Conservation (phyloP, 2,113 vertebrate species). For the Delphinapterus leucas region DNA sequence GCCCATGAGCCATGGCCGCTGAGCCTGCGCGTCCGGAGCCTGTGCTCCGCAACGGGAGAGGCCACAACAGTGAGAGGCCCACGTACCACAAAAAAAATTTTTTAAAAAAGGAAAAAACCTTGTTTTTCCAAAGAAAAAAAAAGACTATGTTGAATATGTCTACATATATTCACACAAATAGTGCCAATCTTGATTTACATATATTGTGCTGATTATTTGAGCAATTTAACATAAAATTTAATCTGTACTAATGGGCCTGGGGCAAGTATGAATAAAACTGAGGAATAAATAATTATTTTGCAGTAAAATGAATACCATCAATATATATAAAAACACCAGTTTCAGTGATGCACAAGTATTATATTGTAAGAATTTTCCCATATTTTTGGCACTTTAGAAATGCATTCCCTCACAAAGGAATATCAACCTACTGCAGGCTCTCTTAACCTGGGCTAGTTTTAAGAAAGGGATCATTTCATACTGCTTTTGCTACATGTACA, state of each 20-base stretch:
- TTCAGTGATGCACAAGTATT: not conserved
- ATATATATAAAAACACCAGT: not conserved
- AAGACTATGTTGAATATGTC: not conserved
- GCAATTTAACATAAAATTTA: constrained; percentile 60
- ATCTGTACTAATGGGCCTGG: constrained; percentile 47
- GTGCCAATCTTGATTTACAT: constrained; percentile 44
- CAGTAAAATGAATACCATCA: constrained; percentile 46
- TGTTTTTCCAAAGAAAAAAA: not conserved
- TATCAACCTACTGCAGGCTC: not conserved
- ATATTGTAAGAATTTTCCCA: not conserved
- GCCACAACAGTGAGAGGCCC: no score
- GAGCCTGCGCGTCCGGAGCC: no score
- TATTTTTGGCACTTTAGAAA: constrained; percentile 35
- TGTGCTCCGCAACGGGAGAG: no score
- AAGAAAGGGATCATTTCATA: not conserved
- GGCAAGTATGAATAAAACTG: constrained; percentile 57
- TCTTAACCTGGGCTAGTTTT: not conserved
- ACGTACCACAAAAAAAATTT: no score
- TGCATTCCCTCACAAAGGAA: not conserved
- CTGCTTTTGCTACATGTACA: not conserved
- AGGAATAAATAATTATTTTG: constrained; percentile 49
- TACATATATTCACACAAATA: not conserved
- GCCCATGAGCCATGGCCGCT: no score
- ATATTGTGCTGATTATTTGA: constrained; percentile 62
- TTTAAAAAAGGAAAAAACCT: not conserved